A percentile compares a stretch with the other conserved stretches of the same genome.
Evolutionary conservation across 2,888 invertebrate genomes (phyloP).

Genomic region (Polyommatus icarus): DNA sequence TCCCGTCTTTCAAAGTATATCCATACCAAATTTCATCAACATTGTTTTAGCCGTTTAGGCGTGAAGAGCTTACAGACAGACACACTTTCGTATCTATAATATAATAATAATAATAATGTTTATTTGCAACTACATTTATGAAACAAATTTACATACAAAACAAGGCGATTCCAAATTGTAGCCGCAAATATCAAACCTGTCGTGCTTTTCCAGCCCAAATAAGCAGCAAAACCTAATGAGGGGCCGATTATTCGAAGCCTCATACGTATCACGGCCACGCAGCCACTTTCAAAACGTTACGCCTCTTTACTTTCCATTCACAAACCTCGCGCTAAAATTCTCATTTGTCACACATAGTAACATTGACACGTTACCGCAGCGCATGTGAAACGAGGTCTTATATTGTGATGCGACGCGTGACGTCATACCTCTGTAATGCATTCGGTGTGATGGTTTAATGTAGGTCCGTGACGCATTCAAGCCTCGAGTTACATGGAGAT

Average conservation of each 20-base stretch:
- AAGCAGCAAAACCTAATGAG: neutral
- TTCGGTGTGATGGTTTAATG: neutral
- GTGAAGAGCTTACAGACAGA: too few species aligned
- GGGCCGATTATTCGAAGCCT: neutral
- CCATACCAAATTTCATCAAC: too few species aligned
- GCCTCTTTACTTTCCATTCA: constrained; percentile 29
- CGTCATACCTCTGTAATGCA: constrained; percentile 9
- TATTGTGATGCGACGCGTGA: neutral
- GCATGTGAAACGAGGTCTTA: constrained; percentile 20
- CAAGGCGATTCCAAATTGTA: too few species aligned
- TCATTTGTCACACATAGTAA: constrained; percentile 29
- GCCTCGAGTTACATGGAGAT: constrained; percentile 1
- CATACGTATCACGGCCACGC: constrained; percentile 22
- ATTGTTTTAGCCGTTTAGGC: too few species aligned
- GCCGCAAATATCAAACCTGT: neutral
- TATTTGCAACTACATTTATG: too few species aligned
- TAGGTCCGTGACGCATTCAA: neutral
- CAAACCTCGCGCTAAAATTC: constrained; percentile 20
- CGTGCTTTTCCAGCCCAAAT: neutral
- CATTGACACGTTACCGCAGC: constrained; percentile 16
- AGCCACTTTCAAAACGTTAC: constrained; percentile 24
- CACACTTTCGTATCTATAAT: too few species aligned
- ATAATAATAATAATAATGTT: too few species aligned
- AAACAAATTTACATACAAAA: too few species aligned
- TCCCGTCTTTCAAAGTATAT: too few species aligned